Evolutionary conservation across 2,888 invertebrate genomes (phyloP).

Genomic region (Drosophila acutilabella): DNA sequence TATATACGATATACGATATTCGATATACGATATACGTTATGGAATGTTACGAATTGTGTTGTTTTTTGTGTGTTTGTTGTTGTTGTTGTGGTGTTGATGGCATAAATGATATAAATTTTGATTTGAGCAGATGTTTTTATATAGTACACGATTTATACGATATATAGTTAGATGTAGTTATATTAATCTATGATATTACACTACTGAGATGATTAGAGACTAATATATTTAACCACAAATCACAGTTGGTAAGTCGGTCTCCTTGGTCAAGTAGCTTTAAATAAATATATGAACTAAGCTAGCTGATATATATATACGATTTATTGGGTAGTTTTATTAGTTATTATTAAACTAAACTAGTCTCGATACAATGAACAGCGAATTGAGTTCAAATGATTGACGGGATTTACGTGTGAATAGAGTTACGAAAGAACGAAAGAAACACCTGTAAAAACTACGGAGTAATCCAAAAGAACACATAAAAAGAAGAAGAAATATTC

Average conservation of each 20-base stretch:
- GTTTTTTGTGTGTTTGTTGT: constrained; percentile 13
- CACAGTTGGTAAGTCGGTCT: constrained; percentile 2
- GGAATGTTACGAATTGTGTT: constrained; percentile 59
- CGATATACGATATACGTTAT: constrained; percentile 54
- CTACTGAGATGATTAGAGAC: constrained; percentile 25
- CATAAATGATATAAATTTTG: constrained; percentile 64
- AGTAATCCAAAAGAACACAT: constrained; percentile 55
- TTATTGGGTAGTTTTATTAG: not conserved
- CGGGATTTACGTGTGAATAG: constrained; percentile 32
- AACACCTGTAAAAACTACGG: constrained; percentile 83
- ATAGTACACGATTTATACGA: constrained; percentile 21
- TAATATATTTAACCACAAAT: constrained; percentile 23
- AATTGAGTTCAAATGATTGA: constrained; percentile 47
- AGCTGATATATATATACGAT: constrained; percentile 14
- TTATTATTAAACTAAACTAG: constrained; percentile 5
- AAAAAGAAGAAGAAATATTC: constrained; percentile 46
- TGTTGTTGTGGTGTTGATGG: constrained; percentile 40
- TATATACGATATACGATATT: constrained; percentile 61
- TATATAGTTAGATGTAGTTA: constrained; percentile 23
- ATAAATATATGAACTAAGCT: constrained; percentile 27
- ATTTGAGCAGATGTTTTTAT: constrained; percentile 39
- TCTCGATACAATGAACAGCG: constrained; percentile 37
- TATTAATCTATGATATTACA: constrained; percentile 26
- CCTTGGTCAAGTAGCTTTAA: not conserved
- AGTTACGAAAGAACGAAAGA: constrained; percentile 51